Percentiles rank a stretch among this genome's conserved stretches.
phyloP scores from a whole-genome alignment of 2,113 vertebrate species.

The Redunca redunca region DNA sequence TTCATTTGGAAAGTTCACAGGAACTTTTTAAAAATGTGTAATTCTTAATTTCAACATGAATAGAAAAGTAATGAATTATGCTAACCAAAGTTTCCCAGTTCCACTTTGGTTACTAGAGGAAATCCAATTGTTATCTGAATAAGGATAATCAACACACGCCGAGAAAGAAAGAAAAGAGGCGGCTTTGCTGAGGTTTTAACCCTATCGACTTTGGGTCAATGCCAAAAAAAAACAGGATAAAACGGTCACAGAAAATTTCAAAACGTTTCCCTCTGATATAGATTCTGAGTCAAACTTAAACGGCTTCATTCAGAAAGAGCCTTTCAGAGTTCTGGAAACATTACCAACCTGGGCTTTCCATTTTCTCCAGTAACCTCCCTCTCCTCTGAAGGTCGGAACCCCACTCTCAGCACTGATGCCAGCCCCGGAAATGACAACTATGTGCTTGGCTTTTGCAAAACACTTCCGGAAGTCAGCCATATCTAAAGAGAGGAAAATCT shows the following conservation, averaged over 20 bases:
- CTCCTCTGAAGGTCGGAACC: conserved; percentile 92
- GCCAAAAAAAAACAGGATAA: neutral
- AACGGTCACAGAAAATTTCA: neutral
- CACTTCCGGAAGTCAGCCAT: conserved; percentile 90
- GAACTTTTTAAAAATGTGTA: neutral
- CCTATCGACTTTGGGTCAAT: neutral
- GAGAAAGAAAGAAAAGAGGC: neutral
- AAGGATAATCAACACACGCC: neutral
- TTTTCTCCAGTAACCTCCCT: conserved; percentile 93
- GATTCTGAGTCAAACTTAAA: neutral
- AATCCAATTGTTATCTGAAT: neutral
- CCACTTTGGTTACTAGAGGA: neutral
- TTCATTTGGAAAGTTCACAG: neutral
- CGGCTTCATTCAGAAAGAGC: neutral
- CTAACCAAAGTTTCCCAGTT: neutral
- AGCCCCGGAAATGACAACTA: conserved; percentile 93
- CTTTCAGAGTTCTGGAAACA: neutral
- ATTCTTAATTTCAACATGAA: neutral
- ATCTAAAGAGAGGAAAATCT: conserved; percentile 73
- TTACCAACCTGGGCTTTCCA: conserved; percentile 92
- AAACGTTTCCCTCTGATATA: neutral
- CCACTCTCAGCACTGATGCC: conserved; percentile 95
- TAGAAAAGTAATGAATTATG: neutral
- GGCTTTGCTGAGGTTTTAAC: neutral
- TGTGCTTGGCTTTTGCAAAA: conserved; percentile 93